phyloP scores from a whole-genome alignment of 37 sponge, comb jelly and placozoan species.

The Eunapius fragilis region DNA sequence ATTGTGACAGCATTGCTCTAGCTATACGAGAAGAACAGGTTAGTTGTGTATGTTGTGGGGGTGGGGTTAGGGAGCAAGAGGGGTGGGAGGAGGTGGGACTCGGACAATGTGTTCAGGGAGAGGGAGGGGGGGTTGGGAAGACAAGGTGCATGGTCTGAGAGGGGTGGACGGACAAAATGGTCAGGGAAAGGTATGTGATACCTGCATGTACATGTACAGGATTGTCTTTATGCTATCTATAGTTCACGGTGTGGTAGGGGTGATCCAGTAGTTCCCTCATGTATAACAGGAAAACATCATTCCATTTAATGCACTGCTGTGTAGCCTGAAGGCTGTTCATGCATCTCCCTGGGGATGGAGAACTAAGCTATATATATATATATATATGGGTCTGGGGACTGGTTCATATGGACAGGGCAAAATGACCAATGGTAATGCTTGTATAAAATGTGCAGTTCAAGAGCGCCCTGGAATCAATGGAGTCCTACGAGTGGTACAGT shows the following conservation, averaged over 20 bases:
- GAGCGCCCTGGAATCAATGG: constrained; percentile 46
- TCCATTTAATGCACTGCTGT: too few relatives aligned
- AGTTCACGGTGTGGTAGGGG: too few relatives aligned
- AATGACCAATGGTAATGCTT: not conserved
- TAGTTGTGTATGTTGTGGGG: not conserved
- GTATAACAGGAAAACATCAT: too few relatives aligned
- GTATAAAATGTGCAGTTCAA: constrained; percentile 26
- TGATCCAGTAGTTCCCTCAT: too few relatives aligned
- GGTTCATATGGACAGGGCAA: too few relatives aligned
- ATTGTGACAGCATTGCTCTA: constrained; percentile 51
- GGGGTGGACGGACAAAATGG: too few relatives aligned
- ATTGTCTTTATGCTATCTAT: too few relatives aligned
- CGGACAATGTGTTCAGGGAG: not conserved
- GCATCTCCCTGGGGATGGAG: too few relatives aligned
- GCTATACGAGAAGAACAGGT: constrained; percentile 60
- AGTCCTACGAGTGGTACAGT: constrained; percentile 41
- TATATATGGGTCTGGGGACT: too few relatives aligned
- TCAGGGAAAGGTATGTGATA: too few relatives aligned
- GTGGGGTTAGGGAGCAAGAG: not conserved
- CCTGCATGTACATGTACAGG: not conserved
- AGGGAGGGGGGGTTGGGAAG: not conserved
- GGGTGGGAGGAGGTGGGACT: not conserved
- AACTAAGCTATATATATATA: too few relatives aligned
- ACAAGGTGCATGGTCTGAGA: not conserved
- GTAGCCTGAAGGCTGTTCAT: too few relatives aligned